Conservation (phyloP, 2,797 vertebrate genomes). For the Erithacus rubecula region DNA sequence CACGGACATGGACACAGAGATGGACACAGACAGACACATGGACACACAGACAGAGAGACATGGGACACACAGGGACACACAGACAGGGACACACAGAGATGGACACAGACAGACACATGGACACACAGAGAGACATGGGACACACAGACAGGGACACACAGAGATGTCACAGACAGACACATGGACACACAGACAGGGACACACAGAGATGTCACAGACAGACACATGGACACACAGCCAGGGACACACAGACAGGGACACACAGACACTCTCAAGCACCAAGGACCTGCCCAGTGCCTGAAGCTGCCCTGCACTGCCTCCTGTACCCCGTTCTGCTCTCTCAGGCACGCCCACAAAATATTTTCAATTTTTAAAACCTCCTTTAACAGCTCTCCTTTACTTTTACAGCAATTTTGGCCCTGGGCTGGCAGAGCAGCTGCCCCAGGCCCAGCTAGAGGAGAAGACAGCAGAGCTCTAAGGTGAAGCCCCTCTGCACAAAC, state of each 20-base stretch:
- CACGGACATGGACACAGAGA: no score
- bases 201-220: not conserved
- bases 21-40: not conserved
- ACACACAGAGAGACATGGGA: not conserved
- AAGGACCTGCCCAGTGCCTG: no score
- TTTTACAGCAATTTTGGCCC: not conserved
- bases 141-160: not conserved
- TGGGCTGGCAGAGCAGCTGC: not conserved
- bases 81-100: not conserved
- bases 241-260: not conserved
- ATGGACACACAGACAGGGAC: accelerated
- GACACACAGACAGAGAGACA: not conserved
- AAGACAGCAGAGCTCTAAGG: not conserved
- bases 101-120: no score
- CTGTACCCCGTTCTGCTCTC: not conserved
- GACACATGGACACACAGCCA: accelerated
- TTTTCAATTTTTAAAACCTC: not conserved
- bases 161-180: not conserved
- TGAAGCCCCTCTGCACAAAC: slow-evolving; percentile 66
- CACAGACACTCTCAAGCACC: not conserved
- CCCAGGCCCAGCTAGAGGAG: not conserved
- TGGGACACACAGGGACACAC: no score
- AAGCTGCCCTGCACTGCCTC: not conserved
- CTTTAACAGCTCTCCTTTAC: not conserved
- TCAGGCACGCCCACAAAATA: not conserved